A percentile compares a stretch with the other conserved stretches of the same genome.
phyloP scores from a whole-genome alignment of 2,113 vertebrate species.

The Gila orcuttii region DNA sequence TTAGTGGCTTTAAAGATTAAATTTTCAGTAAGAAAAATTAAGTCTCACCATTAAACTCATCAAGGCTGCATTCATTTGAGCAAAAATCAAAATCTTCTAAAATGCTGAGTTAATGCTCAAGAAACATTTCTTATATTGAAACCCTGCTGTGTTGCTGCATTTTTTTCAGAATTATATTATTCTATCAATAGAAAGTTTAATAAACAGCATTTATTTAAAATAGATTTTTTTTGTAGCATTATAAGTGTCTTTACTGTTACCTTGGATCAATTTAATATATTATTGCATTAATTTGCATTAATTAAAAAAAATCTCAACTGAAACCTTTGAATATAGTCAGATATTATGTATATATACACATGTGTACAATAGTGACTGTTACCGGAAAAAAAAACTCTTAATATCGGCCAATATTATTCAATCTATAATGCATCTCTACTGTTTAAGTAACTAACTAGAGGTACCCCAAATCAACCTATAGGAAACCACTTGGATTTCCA shows the following conservation, averaged over 20 bases:
- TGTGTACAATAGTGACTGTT: background rate
- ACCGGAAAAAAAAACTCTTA: background rate
- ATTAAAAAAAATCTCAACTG: no score
- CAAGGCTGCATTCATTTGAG: background rate
- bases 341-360: background rate
- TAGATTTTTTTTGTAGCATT: background rate
- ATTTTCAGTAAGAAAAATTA: no score
- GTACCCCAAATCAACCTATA: constrained; percentile 56
- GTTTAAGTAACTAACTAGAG: constrained; percentile 46
- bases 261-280: background rate
- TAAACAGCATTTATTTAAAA: background rate
- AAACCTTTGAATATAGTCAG: background rate
- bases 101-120: background rate
- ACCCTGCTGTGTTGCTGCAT: background rate
- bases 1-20: background rate
- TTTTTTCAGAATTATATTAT: background rate
- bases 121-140: background rate
- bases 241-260: background rate
- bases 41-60: no score
- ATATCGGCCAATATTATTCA: background rate
- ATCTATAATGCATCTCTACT: background rate
- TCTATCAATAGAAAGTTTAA: background rate
- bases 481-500: constrained; percentile 63
- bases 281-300: no score
- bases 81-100: background rate